Evolutionary conservation across 2,888 invertebrate genomes (phyloP).

Genomic region (Microplitis deprimator): DNA sequence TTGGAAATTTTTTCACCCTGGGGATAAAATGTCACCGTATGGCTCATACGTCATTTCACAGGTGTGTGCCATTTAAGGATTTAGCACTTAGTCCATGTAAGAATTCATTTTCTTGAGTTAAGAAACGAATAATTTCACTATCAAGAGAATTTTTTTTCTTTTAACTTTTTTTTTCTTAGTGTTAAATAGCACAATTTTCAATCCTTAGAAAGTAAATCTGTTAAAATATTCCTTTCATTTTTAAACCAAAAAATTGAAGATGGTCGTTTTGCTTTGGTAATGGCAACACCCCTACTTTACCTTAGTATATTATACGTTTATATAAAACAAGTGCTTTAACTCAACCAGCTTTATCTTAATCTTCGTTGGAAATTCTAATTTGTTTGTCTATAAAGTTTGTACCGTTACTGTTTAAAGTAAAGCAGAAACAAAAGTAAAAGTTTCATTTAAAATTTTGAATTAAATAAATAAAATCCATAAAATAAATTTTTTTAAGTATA

Average conservation of each 20-base stretch:
- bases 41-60: no score
- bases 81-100: no score
- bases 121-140: no score
- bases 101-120: no score
- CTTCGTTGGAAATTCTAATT: conserved; percentile 63
- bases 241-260: neutral
- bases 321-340: conserved; percentile 1
- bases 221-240: neutral
- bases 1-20: no score
- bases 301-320: neutral
- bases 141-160: no score
- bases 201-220: neutral
- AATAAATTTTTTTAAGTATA: conserved; percentile 4
- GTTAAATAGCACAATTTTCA: neutral
- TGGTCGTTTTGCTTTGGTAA: neutral
- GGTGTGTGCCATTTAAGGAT: no score
- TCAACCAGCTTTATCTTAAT: conserved; percentile 47
- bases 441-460: conserved; percentile 1
- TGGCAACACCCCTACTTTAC: neutral
- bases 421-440: conserved; percentile 9
- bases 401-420: conserved; percentile 13
- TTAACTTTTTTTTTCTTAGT: neutral
- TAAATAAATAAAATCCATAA: neutral
- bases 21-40: no score
- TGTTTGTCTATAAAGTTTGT: conserved; percentile 43